phyloP scores from a whole-genome alignment of 2,113 vertebrate species.

The Meriones unguiculatus region DNA sequence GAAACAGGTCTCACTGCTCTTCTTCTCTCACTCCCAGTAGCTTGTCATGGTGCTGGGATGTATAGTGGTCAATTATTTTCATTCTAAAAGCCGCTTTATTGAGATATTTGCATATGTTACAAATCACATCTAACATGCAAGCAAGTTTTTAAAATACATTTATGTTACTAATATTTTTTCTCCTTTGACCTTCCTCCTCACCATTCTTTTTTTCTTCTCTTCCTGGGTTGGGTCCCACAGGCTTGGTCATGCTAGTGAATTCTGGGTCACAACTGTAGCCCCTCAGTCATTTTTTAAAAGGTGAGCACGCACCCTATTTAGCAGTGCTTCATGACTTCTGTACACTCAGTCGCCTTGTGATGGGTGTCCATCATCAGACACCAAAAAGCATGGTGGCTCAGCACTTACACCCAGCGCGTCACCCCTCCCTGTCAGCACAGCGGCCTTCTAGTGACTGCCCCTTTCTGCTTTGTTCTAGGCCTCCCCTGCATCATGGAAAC shows the following conservation, averaged over 20 bases:
- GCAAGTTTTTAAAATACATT: background rate
- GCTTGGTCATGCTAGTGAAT: background rate
- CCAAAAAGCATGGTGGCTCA: background rate
- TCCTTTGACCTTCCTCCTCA: background rate
- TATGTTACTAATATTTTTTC: background rate
- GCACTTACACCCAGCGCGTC: background rate
- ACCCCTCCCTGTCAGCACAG: background rate
- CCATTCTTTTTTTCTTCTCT: background rate
- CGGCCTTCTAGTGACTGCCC: background rate
- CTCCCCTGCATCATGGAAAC: background rate
- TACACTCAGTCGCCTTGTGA: background rate
- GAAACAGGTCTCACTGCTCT: background rate
- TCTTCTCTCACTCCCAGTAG: background rate
- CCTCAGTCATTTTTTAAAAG: background rate
- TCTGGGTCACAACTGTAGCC: background rate
- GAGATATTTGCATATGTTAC: background rate
- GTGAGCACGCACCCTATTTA: background rate
- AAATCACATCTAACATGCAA: background rate
- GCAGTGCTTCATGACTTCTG: background rate
- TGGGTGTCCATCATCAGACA: background rate
- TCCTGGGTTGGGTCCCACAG: background rate
- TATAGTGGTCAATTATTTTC: background rate
- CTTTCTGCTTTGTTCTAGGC: background rate
- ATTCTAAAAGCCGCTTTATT: slow-evolving; percentile 4
- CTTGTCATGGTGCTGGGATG: background rate